Base-by-base conservation (phyloP, 2,113 vertebrate species). In the Syngnathus typhle region DNA sequence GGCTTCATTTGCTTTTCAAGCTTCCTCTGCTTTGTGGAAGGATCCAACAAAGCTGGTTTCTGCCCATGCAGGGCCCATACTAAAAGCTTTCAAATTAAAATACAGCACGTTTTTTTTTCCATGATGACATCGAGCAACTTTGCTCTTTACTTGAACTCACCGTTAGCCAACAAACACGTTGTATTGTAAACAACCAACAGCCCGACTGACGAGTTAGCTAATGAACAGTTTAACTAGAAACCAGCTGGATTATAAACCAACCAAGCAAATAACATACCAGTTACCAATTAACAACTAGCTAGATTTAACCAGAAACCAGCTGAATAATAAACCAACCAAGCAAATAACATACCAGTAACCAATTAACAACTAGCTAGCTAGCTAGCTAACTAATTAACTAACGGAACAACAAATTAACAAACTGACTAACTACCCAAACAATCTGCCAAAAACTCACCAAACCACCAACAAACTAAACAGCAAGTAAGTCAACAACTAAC, bases 1-100 rank as follows among this genome's bases (percentile, higher is more conserved):
- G 61, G 86, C 84, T 88, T 91, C 88, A 81, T 87, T 81, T 85
- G 87, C 83, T 79, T 79, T 85, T 75, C 72, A 72, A 84, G 79
- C 84, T 84, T 80, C 75, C 77, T 76, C 65, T 67, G 82, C 65
- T 73, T 85, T 84, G 80, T 87, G 85, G 85, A 86, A 2, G 75
- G 72, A 66, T 85, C 80, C 85, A 84, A 78, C 69, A 69, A 36
- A 32, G 55, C 12, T 16, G 27, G 9, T 58, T 13, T 58, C 11
- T 32, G 23, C 55, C 27, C 23, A 58, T 46, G 44, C 44, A 46
- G 2, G 15, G 55, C 16, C 12, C 36, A 27, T 58, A 21, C 41
- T 13, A n/a, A 43, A 21, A 16, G 3, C 44, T 47, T 47, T 16
- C 1, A 63, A 43, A 23, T 10, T 1, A 12, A 44, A 11, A 60